Conservation (phyloP, 2,113 vertebrate genomes). For the Silurus meridionalis region DNA sequence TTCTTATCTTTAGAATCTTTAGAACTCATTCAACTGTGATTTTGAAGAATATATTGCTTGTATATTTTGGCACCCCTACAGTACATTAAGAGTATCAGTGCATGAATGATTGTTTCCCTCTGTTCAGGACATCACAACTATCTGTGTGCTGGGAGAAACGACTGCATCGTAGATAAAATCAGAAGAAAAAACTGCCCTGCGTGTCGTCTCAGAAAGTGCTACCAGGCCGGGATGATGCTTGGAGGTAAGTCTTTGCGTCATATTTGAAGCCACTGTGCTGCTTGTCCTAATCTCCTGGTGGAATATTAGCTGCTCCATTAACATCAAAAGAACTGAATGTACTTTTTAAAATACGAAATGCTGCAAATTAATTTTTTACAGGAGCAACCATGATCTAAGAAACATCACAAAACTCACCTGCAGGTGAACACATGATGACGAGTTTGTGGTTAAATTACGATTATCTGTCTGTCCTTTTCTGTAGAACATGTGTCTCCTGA, state of each 20-base stretch:
- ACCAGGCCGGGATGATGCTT: conserved; percentile 96
- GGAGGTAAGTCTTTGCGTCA: conserved; percentile 79
- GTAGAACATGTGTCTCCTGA: not conserved
- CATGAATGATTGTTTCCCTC: conserved; percentile 46
- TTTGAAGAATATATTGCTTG: not conserved
- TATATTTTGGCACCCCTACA: not conserved
- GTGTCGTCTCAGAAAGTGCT: conserved; percentile 94
- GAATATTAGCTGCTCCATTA: not conserved
- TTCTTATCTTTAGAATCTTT: not conserved
- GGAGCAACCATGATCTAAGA: not conserved
- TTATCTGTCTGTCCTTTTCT: not conserved
- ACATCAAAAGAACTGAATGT: not conserved
- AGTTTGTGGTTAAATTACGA: not conserved
- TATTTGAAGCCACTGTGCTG: not conserved
- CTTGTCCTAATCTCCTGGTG: not conserved
- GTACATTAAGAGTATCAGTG: not conserved
- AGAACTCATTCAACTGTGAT: not conserved
- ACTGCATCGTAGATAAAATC: conserved; percentile 98
- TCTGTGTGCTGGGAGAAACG: conserved; percentile 95
- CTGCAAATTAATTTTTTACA: not conserved
- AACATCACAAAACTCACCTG: no score
- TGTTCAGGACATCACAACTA: conserved; percentile 93
- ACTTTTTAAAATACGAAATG: not conserved
- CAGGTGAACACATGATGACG: no score
- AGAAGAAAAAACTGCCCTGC: conserved; percentile 97